Percentiles rank a stretch among this genome's conserved stretches.
These are phyloP conservation scores for Pristiophorus japonicus DNA, from an alignment of 2,113 vertebrate genomes.

Conservation along the genomic window DNA sequence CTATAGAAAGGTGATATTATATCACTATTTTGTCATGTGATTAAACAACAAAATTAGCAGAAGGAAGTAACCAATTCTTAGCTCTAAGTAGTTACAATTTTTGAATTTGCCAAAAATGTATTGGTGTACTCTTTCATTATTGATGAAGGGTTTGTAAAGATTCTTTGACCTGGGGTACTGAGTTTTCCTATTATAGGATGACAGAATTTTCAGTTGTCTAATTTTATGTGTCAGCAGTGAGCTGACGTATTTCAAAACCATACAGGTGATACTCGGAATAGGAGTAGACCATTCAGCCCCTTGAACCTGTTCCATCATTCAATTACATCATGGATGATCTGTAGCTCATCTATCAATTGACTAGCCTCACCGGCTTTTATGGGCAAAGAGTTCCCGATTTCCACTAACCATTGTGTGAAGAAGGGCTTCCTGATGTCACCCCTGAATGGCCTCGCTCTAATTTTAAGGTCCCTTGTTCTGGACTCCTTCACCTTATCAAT, in stretches of 20 bases:
- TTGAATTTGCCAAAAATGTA: background rate
- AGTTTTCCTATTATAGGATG: background rate
- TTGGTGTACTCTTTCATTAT: too few species aligned
- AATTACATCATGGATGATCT: too few species aligned
- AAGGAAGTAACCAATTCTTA: background rate
- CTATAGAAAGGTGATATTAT: background rate
- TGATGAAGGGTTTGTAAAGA: background rate
- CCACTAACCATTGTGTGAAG: background rate
- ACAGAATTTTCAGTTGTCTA: background rate
- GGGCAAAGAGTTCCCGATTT: background rate
- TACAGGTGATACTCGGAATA: background rate
- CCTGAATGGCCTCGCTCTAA: too few species aligned
- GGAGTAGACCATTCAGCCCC: too few species aligned
- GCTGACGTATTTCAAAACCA: background rate
- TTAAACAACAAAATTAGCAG: background rate
- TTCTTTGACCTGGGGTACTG: background rate
- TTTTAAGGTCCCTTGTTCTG: too few species aligned
- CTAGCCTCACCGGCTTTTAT: background rate
- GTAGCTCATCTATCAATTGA: too few species aligned
- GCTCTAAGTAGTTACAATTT: background rate
- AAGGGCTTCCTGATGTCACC: background rate
- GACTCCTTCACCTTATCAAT: too few species aligned
- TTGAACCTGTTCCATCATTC: background rate
- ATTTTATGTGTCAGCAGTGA: background rate
- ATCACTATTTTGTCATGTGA: background rate